Percentiles rank a stretch among this genome's conserved stretches.
Conservation (phyloP, 2,888 invertebrate genomes). For the Chloroclysta siterata region DNA sequence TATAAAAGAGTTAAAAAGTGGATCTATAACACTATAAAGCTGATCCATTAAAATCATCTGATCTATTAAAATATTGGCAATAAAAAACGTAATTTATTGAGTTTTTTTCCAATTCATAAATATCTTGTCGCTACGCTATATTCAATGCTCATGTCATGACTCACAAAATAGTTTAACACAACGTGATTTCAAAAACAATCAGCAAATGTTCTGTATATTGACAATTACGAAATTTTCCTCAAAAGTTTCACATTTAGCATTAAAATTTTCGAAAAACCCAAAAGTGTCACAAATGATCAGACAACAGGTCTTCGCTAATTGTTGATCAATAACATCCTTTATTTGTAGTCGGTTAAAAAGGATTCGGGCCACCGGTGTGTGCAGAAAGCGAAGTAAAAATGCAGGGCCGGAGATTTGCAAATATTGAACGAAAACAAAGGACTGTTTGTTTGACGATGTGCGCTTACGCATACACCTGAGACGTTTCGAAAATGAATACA, state of each 20-base stretch:
- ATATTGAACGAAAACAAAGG: constrained; percentile 69
- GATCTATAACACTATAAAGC: constrained; percentile 1
- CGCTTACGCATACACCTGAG: constrained; percentile 30
- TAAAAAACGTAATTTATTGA: constrained; percentile 1
- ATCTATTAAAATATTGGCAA: constrained; percentile 11
- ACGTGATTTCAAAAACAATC: constrained; percentile 9
- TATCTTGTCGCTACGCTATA: constrained; percentile 6
- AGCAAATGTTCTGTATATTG: constrained; percentile 5
- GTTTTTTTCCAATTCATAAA: constrained; percentile 21
- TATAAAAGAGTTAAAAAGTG: constrained; percentile 1
- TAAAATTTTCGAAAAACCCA: constrained; percentile 1
- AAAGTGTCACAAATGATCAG: constrained; percentile 19
- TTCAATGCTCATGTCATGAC: neutral
- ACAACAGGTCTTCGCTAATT: constrained; percentile 28
- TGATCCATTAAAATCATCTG: constrained; percentile 18
- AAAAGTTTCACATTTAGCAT: constrained; percentile 16
- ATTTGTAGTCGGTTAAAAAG: constrained; percentile 30
- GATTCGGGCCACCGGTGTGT: constrained; percentile 31
- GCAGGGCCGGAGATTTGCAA: constrained; percentile 55
- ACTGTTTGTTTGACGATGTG: constrained; percentile 38
- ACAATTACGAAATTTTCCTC: constrained; percentile 15
- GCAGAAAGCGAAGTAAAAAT: constrained; percentile 33
- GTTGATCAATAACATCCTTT: constrained; percentile 27
- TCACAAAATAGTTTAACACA: neutral
- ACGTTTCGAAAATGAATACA: constrained; percentile 37